A percentile compares a stretch with the other conserved stretches of the same genome.
Evolutionary conservation across 53 echinoderm and acorn worm species (phyloP).

Genomic region (Arbacia lixula): DNA sequence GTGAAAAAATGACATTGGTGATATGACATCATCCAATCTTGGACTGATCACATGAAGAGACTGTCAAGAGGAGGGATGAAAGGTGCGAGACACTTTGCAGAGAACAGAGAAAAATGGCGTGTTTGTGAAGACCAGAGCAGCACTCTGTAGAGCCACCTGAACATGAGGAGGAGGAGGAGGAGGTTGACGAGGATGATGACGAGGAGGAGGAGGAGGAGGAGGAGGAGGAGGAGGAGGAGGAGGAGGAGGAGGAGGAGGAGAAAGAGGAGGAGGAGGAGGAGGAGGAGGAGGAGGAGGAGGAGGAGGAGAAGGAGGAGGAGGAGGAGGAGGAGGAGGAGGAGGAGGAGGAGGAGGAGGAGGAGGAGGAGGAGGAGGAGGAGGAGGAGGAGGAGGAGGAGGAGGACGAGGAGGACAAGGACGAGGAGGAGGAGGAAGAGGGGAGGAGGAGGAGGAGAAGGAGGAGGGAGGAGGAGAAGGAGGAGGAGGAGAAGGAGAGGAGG

Average conservation of each 20-base stretch:
- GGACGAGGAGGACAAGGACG: no score
- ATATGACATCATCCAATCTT: no score
- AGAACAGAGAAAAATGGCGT: no score
- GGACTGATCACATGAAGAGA: no score
- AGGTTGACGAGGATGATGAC: neutral
- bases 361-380: neutral
- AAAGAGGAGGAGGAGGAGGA: neutral
- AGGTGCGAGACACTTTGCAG: no score
- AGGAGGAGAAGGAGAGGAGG: no score
- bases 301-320: neutral
- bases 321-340: conserved; percentile 7
- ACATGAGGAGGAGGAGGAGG: neutral
- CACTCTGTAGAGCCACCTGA: no score
- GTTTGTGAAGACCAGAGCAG: no score
- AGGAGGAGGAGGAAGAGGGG: no score
- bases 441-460: neutral
- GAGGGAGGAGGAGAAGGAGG: neutral
- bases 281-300: neutral
- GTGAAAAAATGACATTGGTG: no score
- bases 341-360: neutral
- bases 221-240: neutral
- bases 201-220: neutral
- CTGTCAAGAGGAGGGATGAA: no score
- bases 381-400: conserved; percentile 3
- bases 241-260: neutral